These are phyloP conservation scores for Hippoglossus stenolepis DNA, from an alignment of 2,113 vertebrate genomes.

Conservation along the genomic window DNA sequence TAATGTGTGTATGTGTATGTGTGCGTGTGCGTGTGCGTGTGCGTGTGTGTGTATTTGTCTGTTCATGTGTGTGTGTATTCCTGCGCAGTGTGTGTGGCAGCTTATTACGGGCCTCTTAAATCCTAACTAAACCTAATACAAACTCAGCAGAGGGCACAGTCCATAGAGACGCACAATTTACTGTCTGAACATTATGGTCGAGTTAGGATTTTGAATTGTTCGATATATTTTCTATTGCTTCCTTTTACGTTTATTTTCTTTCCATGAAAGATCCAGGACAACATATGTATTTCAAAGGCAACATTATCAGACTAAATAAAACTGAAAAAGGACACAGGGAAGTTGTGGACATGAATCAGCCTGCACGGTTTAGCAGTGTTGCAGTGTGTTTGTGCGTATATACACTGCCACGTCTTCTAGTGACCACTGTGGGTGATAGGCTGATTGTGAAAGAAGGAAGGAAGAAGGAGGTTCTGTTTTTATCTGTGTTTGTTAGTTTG, in stretches of 20 bases:
- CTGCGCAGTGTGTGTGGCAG: background rate
- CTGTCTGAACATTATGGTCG: background rate
- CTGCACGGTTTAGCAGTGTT: too few species aligned
- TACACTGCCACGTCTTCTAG: background rate
- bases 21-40: background rate
- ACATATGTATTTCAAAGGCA: constrained; percentile 40
- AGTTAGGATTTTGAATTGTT: constrained; percentile 37
- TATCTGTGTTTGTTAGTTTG: too few species aligned
- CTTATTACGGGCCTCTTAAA: constrained; percentile 20
- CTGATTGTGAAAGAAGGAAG: background rate
- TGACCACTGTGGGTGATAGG: background rate
- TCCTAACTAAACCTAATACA: constrained; percentile 33
- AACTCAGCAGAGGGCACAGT: background rate
- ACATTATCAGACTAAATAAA: background rate
- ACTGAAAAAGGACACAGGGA: background rate
- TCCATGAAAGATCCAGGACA: constrained; percentile 9
- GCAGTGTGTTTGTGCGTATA: background rate
- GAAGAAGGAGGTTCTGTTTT: too few species aligned
- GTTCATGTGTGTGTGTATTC: constrained; percentile 1
- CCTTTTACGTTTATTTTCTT: constrained; percentile 6
- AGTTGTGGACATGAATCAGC: too few species aligned
- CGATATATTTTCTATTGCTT: constrained; percentile 6
- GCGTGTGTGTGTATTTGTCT: background rate
- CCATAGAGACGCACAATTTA: background rate
- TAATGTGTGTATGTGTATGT: constrained; percentile 39